Percentiles rank a stretch among this genome's conserved stretches.
Conservation (phyloP, 2,113 vertebrate species). For the Ellobius talpinus region DNA sequence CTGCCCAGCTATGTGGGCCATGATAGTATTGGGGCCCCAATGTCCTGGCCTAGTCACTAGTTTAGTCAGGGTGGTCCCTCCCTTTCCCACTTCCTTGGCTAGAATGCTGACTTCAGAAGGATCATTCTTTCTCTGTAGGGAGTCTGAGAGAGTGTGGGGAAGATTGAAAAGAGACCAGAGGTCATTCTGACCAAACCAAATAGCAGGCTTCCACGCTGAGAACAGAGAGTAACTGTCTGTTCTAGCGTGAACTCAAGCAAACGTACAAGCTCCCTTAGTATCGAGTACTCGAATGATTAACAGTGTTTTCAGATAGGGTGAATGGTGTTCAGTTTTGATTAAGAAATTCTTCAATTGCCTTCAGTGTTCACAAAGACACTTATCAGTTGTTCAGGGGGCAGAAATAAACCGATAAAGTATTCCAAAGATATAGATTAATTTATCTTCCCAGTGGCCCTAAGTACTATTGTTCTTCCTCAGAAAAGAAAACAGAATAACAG, state of each 20-base stretch:
- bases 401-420: not conserved
- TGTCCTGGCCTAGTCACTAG: not conserved
- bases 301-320: constrained; percentile 58
- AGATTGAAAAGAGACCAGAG: constrained; percentile 46
- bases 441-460: not conserved
- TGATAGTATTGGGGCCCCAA: not conserved
- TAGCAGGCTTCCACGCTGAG: constrained; percentile 14
- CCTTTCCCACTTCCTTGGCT: constrained; percentile 68
- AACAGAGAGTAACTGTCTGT: constrained; percentile 54
- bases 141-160: not conserved
- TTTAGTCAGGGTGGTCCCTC: constrained; percentile 56
- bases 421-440: not conserved
- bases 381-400: not conserved
- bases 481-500: constrained; percentile 18
- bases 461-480: not conserved
- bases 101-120: constrained; percentile 67
- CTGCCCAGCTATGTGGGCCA: constrained; percentile 70
- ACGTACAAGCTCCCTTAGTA: not conserved
- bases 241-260: constrained; percentile 43
- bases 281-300: constrained; percentile 53
- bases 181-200: constrained; percentile 69
- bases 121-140: not conserved
- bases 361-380: not conserved
- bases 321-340: not conserved
- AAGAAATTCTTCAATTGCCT: constrained; percentile 18